A percentile compares a stretch with the other conserved stretches of the same genome.
Conservation (phyloP, 2,888 invertebrate genomes). For the Oligia strigilis region DNA sequence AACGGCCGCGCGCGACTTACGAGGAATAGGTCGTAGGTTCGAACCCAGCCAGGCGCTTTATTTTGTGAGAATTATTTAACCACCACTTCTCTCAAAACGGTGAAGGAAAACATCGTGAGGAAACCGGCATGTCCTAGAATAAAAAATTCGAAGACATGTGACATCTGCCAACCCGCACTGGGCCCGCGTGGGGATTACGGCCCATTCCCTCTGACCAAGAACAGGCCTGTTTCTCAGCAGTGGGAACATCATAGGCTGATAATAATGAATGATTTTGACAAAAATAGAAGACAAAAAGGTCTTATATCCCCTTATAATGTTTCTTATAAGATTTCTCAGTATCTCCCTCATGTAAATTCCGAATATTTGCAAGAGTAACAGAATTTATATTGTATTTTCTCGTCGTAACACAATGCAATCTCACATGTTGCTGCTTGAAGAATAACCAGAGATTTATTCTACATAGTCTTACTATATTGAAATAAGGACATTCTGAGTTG, state of each 20-base stretch:
- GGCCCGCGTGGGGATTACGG: neutral
- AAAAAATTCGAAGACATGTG: neutral
- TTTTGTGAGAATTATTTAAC: too few relatives aligned
- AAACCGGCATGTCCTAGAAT: too few relatives aligned
- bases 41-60: too few relatives aligned
- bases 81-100: too few relatives aligned
- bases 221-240: neutral
- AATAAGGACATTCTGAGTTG: constrained; percentile 20
- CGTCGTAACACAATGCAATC: constrained; percentile 23
- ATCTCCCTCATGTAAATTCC: neutral
- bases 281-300: neutral
- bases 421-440: constrained; percentile 33
- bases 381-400: constrained; percentile 28
- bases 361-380: constrained; percentile 9
- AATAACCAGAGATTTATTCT: neutral
- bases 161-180: neutral
- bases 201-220: neutral
- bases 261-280: neutral
- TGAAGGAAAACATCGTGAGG: too few relatives aligned
- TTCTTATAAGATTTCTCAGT: neutral
- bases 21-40: too few relatives aligned
- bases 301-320: neutral
- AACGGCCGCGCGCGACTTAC: too few relatives aligned
- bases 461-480: constrained; percentile 12
- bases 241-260: neutral